phyloP scores from a whole-genome alignment of 2,797 vertebrate genomes.

The Peromyscus aztecus region DNA sequence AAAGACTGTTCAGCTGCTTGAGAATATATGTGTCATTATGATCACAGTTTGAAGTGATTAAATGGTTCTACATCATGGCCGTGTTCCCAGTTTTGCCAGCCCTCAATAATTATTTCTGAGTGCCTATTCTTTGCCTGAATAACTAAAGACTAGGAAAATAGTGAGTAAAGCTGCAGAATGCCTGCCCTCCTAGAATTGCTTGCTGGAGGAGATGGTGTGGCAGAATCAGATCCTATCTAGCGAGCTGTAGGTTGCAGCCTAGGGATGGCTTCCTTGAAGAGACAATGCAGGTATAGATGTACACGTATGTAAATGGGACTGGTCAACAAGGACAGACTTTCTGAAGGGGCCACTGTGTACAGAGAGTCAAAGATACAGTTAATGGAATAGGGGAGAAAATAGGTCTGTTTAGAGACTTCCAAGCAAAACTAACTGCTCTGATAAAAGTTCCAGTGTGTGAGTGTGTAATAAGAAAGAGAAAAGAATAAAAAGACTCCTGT shows the following conservation, averaged over 20 bases:
- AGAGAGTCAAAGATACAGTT: background rate
- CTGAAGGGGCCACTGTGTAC: background rate
- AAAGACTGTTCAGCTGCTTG: background rate
- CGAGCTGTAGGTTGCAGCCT: background rate
- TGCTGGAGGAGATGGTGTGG: background rate
- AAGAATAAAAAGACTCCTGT: background rate
- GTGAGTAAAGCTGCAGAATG: background rate
- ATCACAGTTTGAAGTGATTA: background rate
- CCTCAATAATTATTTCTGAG: background rate
- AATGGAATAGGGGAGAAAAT: background rate
- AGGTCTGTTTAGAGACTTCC: background rate
- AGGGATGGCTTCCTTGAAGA: background rate
- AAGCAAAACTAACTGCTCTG: background rate
- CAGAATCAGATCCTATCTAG: background rate
- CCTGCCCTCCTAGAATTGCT: background rate
- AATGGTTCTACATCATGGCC: background rate
- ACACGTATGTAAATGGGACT: background rate
- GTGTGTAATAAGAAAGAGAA: background rate
- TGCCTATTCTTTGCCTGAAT: background rate
- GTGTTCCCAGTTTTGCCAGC: background rate
- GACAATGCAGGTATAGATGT: fast-evolving
- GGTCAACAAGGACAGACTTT: background rate
- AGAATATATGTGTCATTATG: background rate
- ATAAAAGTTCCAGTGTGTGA: background rate
- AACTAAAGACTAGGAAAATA: background rate